Percentiles rank a stretch among this genome's conserved stretches.
Evolutionary conservation across 2,113 vertebrate species (phyloP).

Genomic region (Heloderma charlesbogerti): DNA sequence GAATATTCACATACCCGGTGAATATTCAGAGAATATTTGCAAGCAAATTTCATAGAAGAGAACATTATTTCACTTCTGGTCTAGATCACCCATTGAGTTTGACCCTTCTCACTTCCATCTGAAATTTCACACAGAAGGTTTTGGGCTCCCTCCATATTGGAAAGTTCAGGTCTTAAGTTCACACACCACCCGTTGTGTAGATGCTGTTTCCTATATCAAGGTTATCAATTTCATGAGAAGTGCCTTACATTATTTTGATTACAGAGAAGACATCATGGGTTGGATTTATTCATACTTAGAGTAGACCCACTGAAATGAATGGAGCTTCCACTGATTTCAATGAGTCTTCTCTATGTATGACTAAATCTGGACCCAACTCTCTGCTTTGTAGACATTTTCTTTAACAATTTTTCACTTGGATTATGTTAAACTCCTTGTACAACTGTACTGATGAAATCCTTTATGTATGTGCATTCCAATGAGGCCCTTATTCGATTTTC

Average conservation of each 20-base stretch:
- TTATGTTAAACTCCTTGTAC: slow-evolving; percentile 28
- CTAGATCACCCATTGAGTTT: not conserved
- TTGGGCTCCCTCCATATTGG: not conserved
- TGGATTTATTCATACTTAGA: too few relatives aligned
- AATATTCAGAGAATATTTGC: not conserved
- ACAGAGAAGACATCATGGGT: slow-evolving; percentile 21
- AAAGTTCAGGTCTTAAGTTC: not conserved
- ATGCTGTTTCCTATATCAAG: slow-evolving; percentile 24
- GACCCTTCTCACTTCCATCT: too few relatives aligned
- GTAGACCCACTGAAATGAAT: too few relatives aligned
- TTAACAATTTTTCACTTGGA: not conserved
- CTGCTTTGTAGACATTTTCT: slow-evolving; percentile 34
- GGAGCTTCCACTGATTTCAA: too few relatives aligned
- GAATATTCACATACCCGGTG: not conserved
- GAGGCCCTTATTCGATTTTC: slow-evolving; percentile 15
- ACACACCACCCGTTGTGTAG: not conserved
- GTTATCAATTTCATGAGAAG: slow-evolving; percentile 12
- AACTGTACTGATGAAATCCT: slow-evolving; percentile 9
- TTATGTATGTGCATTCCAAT: slow-evolving; percentile 20
- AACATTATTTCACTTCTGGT: not conserved
- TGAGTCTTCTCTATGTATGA: too few relatives aligned
- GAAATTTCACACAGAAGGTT: not conserved
- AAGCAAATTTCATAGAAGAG: not conserved
- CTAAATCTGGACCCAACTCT: not conserved
- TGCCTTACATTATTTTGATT: slow-evolving; percentile 28